phyloP scores from a whole-genome alignment of 2,797 vertebrate genomes.

The Aphelocoma californica region DNA sequence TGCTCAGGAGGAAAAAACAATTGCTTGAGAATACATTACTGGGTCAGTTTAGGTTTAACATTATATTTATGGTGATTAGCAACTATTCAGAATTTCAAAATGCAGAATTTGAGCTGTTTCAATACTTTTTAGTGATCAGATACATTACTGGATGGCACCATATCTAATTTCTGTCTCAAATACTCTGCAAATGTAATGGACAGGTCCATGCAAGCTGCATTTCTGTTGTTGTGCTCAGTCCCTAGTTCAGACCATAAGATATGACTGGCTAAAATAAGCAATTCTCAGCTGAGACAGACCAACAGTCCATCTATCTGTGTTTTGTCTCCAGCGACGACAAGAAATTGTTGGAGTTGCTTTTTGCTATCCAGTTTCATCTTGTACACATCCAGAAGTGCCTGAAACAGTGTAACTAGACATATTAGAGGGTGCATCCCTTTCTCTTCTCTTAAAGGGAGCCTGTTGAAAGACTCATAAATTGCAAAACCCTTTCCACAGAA shows the following conservation, averaged over 20 bases:
- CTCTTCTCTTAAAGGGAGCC: not conserved
- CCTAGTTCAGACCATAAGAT: not conserved
- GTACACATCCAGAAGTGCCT: accelerated
- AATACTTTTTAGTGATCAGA: not conserved
- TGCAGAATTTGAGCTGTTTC: not conserved
- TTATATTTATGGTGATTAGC: not conserved
- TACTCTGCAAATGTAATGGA: not conserved
- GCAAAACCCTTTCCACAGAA: not conserved
- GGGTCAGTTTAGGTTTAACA: not conserved
- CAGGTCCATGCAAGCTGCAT: not conserved
- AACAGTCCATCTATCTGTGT: not conserved
- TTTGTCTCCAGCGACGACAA: not conserved
- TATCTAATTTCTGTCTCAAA: not conserved
- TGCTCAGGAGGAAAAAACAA: not conserved
- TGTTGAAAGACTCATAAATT: not conserved
- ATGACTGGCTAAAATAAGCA: not conserved
- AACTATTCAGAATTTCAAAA: not conserved
- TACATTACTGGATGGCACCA: not conserved
- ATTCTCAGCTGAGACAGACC: not conserved
- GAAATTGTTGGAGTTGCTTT: not conserved
- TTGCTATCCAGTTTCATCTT: not conserved
- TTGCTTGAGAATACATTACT: not conserved
- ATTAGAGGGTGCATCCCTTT: not conserved
- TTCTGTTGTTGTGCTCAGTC: not conserved
- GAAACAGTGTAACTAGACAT: not conserved